Evolutionary conservation across 2,888 invertebrate species (phyloP).

Genomic region (Gari tellinella): DNA sequence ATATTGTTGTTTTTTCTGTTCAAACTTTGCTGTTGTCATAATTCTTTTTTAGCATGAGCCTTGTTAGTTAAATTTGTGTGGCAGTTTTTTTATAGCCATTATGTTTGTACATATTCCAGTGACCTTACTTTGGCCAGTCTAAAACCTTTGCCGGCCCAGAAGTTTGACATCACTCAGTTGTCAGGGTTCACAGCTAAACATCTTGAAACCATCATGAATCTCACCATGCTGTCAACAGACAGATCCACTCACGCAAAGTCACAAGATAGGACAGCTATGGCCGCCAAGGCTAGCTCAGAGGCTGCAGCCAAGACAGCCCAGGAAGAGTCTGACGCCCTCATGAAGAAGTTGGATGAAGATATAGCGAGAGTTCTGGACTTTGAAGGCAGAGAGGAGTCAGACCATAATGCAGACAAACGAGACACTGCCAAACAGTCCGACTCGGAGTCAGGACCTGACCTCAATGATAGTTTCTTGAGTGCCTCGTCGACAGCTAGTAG

Average conservation of each 20-base stretch:
- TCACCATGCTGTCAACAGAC: constrained; percentile 87
- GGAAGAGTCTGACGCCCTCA: constrained; percentile 65
- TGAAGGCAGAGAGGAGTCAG: constrained; percentile 59
- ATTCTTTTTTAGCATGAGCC: too few relatives aligned
- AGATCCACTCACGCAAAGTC: constrained; percentile 51
- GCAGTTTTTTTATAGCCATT: too few relatives aligned
- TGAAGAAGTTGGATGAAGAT: constrained; percentile 80
- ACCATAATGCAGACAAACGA: constrained; percentile 78
- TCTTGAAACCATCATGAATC: constrained; percentile 86
- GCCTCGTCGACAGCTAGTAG: constrained; percentile 53
- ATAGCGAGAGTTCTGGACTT: constrained; percentile 77
- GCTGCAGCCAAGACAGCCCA: constrained; percentile 33
- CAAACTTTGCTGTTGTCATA: too few relatives aligned
- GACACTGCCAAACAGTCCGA: constrained; percentile 53
- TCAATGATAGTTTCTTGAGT: constrained; percentile 60
- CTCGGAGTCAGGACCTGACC: constrained; percentile 53
- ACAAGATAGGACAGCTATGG: not conserved
- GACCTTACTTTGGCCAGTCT: constrained; percentile 85
- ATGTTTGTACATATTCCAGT: constrained; percentile 74
- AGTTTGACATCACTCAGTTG: constrained; percentile 86
- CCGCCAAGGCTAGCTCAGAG: constrained; percentile 9
- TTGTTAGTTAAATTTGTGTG: too few relatives aligned
- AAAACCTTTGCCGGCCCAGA: constrained; percentile 85
- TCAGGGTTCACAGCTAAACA: constrained; percentile 85
- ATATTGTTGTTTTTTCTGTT: too few relatives aligned